Percentiles rank a stretch among this genome's conserved stretches.
These are phyloP conservation scores for Prosapia bicincta DNA, from an alignment of 2,888 invertebrate genomes.

Conservation along the genomic window DNA sequence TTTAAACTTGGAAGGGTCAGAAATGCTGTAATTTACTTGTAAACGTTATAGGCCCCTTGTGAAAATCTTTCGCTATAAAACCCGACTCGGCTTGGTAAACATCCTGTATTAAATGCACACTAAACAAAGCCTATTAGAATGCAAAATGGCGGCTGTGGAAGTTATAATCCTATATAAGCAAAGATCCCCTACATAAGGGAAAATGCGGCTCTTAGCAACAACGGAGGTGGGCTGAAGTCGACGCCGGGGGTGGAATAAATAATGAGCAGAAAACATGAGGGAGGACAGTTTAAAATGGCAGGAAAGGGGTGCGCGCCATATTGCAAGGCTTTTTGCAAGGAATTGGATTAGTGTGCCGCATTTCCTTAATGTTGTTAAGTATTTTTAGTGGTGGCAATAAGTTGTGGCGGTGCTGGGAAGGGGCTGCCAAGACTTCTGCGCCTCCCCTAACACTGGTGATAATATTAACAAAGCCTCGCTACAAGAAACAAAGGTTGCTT, in stretches of 20 bases:
- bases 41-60: slow-evolving; percentile 9
- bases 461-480: no score
- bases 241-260: slow-evolving; percentile 27
- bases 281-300: slow-evolving; percentile 5
- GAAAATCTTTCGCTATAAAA: slow-evolving; percentile 24
- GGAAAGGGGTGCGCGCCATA: slow-evolving; percentile 7
- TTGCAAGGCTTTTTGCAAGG: neutral
- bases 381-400: neutral
- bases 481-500: no score
- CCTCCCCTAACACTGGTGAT: no score
- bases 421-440: neutral
- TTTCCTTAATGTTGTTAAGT: slow-evolving; percentile 2
- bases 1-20: slow-evolving; percentile 6
- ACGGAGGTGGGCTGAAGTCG: slow-evolving; percentile 17
- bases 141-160: slow-evolving; percentile 26
- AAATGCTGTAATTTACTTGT: slow-evolving; percentile 27
- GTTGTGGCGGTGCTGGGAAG: neutral
- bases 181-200: slow-evolving; percentile 20
- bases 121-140: slow-evolving; percentile 28
- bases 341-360: neutral
- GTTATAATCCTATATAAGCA: slow-evolving; percentile 28
- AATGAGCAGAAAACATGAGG: slow-evolving; percentile 14
- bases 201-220: slow-evolving; percentile 13
- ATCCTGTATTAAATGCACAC: slow-evolving; percentile 27
- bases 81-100: slow-evolving; percentile 21